These are phyloP conservation scores for Typhlichthys subterraneus DNA, from an alignment of 2,797 vertebrate species.

Conservation along the genomic window DNA sequence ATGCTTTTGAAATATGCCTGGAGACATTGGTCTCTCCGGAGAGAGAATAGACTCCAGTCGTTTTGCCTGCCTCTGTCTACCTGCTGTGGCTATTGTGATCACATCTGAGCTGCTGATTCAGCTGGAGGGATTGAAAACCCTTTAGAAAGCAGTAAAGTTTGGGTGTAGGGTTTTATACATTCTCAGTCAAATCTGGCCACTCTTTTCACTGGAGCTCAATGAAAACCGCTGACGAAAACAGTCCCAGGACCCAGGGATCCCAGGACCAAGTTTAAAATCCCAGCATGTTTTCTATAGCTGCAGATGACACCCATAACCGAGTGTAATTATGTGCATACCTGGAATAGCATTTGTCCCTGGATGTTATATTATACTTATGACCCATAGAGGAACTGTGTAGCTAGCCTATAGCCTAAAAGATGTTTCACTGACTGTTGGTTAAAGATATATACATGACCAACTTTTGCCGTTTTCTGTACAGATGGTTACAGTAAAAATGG, in stretches of 20 bases:
- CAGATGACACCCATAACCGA: background rate
- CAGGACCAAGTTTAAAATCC: background rate
- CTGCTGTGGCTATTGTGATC: background rate
- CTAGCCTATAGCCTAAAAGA: no score
- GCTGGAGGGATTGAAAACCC: background rate
- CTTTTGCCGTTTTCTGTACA: background rate
- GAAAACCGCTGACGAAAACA: background rate
- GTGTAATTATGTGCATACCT: conserved; percentile 9
- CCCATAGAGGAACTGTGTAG: background rate
- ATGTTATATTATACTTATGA: background rate
- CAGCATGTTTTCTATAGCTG: background rate
- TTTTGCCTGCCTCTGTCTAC: background rate
- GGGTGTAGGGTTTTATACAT: background rate
- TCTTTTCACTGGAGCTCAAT: background rate
- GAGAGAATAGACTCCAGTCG: background rate
- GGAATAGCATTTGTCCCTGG: no score
- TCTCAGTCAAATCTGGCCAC: background rate
- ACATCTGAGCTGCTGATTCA: no score
- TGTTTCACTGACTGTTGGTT: background rate
- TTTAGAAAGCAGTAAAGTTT: background rate
- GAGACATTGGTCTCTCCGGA: background rate
- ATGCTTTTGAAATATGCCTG: background rate
- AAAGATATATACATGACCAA: background rate
- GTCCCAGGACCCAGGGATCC: no score
- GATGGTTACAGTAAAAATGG: background rate